Conservation (phyloP, 2,888 invertebrate species). For the Uloborus plumipes region DNA sequence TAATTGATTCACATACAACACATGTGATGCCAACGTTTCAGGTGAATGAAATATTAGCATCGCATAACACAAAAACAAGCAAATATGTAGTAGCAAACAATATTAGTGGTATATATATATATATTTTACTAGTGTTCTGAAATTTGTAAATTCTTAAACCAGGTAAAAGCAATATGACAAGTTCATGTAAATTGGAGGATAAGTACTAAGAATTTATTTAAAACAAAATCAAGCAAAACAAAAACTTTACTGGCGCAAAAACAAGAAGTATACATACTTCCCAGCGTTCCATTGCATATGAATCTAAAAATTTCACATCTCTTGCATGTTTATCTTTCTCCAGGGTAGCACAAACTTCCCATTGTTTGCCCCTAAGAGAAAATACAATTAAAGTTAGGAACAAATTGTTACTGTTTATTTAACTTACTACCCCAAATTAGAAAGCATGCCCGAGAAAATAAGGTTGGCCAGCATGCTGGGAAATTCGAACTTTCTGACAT, state of each 20-base stretch:
- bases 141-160: no score
- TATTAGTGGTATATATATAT: no score
- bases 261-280: slow-evolving; percentile 74
- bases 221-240: background rate
- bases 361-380: slow-evolving; percentile 67
- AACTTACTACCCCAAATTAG: no score
- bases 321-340: slow-evolving; percentile 88
- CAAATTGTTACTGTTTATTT: no score
- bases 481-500: no score
- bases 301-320: slow-evolving; percentile 88
- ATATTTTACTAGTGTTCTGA: no score
- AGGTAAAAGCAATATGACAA: background rate
- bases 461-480: no score
- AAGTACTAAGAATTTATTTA: background rate
- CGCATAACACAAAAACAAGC: no score
- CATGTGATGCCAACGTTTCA: no score
- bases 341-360: slow-evolving; percentile 71
- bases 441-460: no score
- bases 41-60: background rate
- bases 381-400: background rate
- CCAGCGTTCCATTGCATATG: slow-evolving; percentile 94
- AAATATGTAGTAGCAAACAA: no score
- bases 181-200: background rate
- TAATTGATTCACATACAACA: background rate
- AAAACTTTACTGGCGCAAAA: background rate